Percentiles rank a stretch among this genome's conserved stretches.
phyloP scores from a whole-genome alignment of 2,888 invertebrate genomes.

The Galerucella pusilla region DNA sequence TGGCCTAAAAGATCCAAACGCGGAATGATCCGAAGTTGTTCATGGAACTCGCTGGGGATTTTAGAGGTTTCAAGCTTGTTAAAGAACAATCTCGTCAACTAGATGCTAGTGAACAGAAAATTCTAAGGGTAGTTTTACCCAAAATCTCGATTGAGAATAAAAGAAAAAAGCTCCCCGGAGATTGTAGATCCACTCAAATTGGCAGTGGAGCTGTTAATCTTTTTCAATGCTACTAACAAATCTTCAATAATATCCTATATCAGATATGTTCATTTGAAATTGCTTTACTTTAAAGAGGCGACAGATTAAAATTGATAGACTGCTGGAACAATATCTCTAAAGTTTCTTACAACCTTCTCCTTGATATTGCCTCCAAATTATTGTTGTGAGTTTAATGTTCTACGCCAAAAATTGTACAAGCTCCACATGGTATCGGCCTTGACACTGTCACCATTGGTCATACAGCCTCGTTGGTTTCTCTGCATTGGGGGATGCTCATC shows the following conservation, averaged over 20 bases:
- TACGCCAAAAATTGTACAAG: no score
- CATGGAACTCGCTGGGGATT: slow-evolving; percentile 32
- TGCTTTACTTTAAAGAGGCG: no score
- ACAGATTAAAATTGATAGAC: no score
- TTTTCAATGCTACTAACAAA: background rate
- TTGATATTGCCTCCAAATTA: no score
- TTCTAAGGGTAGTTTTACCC: slow-evolving; percentile 20
- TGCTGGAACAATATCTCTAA: no score
- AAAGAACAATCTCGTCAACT: slow-evolving; percentile 34
- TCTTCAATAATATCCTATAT: background rate
- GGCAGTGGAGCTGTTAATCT: background rate
- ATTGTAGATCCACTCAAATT: background rate
- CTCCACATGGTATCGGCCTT: no score
- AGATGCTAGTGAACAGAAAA: slow-evolving; percentile 22
- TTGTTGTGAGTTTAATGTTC: no score
- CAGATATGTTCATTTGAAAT: background rate
- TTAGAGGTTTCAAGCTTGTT: slow-evolving; percentile 34
- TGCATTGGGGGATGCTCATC: no score
- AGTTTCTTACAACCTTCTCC: no score
- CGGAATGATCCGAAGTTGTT: slow-evolving; percentile 35
- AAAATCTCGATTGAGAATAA: slow-evolving; percentile 23
- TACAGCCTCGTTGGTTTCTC: no score
- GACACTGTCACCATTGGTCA: no score
- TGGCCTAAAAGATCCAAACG: slow-evolving; percentile 36
- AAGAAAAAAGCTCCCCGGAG: slow-evolving; percentile 11